phyloP scores from a whole-genome alignment of 2,797 vertebrate species.

The Nannoperca obscura region DNA sequence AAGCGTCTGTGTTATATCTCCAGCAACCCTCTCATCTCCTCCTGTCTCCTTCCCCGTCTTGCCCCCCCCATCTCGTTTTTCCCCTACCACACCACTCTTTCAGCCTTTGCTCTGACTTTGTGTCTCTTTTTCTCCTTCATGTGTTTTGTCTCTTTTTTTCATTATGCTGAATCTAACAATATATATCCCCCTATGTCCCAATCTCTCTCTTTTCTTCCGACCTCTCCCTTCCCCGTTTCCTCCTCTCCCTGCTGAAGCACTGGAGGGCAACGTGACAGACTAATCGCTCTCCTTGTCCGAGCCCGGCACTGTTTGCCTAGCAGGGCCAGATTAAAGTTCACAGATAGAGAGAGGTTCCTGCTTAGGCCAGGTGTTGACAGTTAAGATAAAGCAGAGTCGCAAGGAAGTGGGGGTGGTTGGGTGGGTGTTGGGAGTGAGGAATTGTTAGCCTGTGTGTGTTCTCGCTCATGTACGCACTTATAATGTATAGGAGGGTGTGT shows the following conservation, averaged over 20 bases:
- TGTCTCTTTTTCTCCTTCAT: slow-evolving; percentile 15
- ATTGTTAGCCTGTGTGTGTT: slow-evolving; percentile 68
- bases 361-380: slow-evolving; percentile 86
- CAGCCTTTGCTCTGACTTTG: not conserved
- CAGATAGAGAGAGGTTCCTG: slow-evolving; percentile 84
- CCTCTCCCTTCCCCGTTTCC: slow-evolving; percentile 51
- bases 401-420: slow-evolving; percentile 71
- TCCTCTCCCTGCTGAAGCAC: slow-evolving; percentile 54
- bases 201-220: slow-evolving; percentile 40
- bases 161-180: slow-evolving; percentile 37
- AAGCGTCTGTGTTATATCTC: slow-evolving; percentile 66
- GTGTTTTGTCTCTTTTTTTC: slow-evolving; percentile 28
- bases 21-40: slow-evolving; percentile 39
- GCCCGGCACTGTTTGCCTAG: slow-evolving; percentile 83
- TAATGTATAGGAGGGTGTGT: slow-evolving; percentile 60
- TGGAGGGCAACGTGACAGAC: slow-evolving; percentile 71
- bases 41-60: not conserved
- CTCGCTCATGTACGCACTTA: slow-evolving; percentile 53
- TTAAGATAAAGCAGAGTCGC: slow-evolving; percentile 83
- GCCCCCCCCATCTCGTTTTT: slow-evolving; percentile 1
- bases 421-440: slow-evolving; percentile 65
- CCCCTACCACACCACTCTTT: not conserved
- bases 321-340: slow-evolving; percentile 85
- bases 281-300: slow-evolving; percentile 79
- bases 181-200: slow-evolving; percentile 33